These are phyloP conservation scores for Leptopilina myrica DNA, from an alignment of 2,888 invertebrate genomes.

Conservation along the genomic window DNA sequence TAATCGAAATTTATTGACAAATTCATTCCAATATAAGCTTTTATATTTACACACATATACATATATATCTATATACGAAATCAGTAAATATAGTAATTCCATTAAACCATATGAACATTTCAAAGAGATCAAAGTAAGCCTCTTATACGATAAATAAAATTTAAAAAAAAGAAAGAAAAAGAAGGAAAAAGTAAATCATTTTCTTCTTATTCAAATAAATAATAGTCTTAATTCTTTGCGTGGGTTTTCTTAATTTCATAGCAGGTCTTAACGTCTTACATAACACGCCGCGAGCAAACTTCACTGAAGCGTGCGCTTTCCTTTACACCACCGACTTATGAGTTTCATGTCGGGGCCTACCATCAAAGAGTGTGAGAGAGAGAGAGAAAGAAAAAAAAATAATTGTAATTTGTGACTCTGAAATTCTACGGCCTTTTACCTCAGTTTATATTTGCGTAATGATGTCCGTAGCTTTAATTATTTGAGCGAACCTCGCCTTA, in stretches of 20 bases:
- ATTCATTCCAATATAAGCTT: slow-evolving; percentile 3
- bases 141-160: background rate
- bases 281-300: slow-evolving; percentile 22
- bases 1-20: slow-evolving; percentile 32
- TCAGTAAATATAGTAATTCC: slow-evolving; percentile 6
- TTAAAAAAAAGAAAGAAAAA: no score
- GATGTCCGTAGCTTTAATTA: slow-evolving; percentile 68
- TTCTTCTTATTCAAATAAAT: slow-evolving; percentile 20
- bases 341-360: slow-evolving; percentile 34
- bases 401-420: slow-evolving; percentile 57
- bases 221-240: slow-evolving; percentile 29
- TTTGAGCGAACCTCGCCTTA: slow-evolving; percentile 58
- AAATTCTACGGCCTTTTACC: slow-evolving; percentile 56
- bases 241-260: slow-evolving; percentile 24
- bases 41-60: background rate
- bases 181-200: slow-evolving; percentile 21
- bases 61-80: no score
- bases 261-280: slow-evolving; percentile 27
- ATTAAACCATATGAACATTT: slow-evolving; percentile 3
- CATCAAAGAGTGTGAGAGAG: slow-evolving; percentile 22
- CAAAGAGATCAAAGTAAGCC: slow-evolving; percentile 8
- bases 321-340: slow-evolving; percentile 31
- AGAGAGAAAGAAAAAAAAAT: slow-evolving; percentile 41
- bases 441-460: slow-evolving; percentile 68
- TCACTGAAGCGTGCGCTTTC: slow-evolving; percentile 29